These are phyloP conservation scores for Mellilla xanthometata DNA, from an alignment of 2,888 invertebrate genomes.

Conservation along the genomic window DNA sequence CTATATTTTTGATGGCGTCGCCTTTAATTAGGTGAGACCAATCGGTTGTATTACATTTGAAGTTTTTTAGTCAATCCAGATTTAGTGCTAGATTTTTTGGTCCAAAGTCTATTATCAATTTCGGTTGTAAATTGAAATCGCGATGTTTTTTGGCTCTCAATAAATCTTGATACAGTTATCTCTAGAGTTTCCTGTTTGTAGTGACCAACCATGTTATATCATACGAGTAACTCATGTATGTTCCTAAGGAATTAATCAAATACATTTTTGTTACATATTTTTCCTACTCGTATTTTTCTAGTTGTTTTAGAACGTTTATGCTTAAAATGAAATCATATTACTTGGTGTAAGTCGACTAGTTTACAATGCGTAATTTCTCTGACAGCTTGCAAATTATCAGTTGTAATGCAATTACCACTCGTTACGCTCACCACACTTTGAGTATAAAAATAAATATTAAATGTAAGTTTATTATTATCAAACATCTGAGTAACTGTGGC, in stretches of 20 bases:
- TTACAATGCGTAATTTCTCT: slow-evolving; percentile 1
- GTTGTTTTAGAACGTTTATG: neutral
- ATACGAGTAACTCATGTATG: too few relatives aligned
- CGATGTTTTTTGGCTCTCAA: neutral
- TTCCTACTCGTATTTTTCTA: too few relatives aligned
- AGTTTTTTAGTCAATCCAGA: slow-evolving; percentile 16
- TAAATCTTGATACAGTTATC: slow-evolving; percentile 1
- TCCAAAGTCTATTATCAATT: neutral
- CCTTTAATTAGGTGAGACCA: slow-evolving; percentile 46
- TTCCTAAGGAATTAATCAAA: too few relatives aligned
- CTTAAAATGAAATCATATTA: neutral
- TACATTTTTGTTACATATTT: too few relatives aligned
- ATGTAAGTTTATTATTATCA: slow-evolving; percentile 1
- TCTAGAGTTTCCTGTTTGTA: neutral
- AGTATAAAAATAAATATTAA: slow-evolving; percentile 1
- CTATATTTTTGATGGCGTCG: slow-evolving; percentile 50
- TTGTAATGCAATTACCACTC: slow-evolving; percentile 5
- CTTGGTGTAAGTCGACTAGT: neutral
- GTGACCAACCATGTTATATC: too few relatives aligned
- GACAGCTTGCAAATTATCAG: slow-evolving; percentile 8
- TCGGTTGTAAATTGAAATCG: slow-evolving; percentile 1
- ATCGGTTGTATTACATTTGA: slow-evolving; percentile 57
- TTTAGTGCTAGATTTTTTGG: neutral
- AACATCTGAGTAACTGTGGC: neutral
- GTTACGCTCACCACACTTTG: neutral